Evolutionary conservation across 1,140 invertebrate genomes (phyloP).

Genomic region (Euwallacea fornicatus): DNA sequence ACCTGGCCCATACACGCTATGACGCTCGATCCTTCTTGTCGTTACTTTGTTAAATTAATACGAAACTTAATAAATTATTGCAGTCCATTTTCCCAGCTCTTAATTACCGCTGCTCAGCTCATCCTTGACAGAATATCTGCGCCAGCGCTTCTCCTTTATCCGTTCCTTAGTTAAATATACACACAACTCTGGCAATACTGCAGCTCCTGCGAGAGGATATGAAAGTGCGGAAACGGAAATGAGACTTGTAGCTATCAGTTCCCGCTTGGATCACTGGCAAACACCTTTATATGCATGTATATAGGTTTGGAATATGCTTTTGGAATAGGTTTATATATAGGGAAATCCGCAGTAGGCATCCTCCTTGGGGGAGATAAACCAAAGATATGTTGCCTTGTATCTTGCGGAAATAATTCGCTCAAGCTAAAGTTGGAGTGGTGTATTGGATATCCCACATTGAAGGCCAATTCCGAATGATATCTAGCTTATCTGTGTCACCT

Average conservation of each 20-base stretch:
- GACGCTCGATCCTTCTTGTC: no score
- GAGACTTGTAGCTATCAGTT: conserved; percentile 32
- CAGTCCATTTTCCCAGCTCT: background rate
- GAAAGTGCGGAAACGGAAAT: conserved; percentile 29
- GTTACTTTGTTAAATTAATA: no score
- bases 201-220: conserved; percentile 12
- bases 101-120: background rate
- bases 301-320: conserved; percentile 27
- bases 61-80: no score
- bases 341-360: conserved; percentile 25
- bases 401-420: background rate
- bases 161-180: conserved; percentile 3
- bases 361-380: background rate
- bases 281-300: conserved; percentile 28
- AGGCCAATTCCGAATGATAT: no score
- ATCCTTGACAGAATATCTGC: background rate
- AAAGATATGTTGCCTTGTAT: background rate
- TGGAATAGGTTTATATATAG: conserved; percentile 29
- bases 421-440: no score
- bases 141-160: background rate
- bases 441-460: no score
- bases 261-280: conserved; percentile 22
- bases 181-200: conserved; percentile 11
- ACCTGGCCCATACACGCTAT: no score
- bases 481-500: no score